Evolutionary conservation across 23 tunicate genomes (phyloP).

Genomic region (Trididemnum clinides): DNA sequence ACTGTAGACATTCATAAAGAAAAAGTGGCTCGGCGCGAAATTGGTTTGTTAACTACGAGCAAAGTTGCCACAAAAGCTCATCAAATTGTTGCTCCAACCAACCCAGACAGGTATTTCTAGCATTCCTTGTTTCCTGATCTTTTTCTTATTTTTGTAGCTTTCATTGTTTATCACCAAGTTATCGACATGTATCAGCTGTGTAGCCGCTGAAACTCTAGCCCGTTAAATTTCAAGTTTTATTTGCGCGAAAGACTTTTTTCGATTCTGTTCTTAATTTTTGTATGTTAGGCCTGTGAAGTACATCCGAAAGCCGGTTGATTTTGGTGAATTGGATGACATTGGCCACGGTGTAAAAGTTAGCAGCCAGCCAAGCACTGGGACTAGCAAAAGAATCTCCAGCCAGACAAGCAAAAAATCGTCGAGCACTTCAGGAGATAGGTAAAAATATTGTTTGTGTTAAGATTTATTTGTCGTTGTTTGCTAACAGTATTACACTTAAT

Average conservation of each 20-base stretch:
- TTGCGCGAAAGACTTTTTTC: too few relatives aligned
- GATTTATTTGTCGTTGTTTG: too few relatives aligned
- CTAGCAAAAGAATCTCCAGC: slow-evolving; percentile 31
- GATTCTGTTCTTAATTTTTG: too few relatives aligned
- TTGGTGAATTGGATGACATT: slow-evolving; percentile 85
- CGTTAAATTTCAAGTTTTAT: too few relatives aligned
- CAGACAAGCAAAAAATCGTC: slow-evolving; percentile 30
- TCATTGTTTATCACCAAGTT: background rate
- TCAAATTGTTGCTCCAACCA: slow-evolving; percentile 79
- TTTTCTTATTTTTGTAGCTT: background rate
- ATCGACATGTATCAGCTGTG: too few relatives aligned
- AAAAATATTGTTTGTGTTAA: background rate
- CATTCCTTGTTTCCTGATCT: too few relatives aligned
- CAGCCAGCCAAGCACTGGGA: slow-evolving; percentile 50
- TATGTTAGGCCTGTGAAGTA: slow-evolving; percentile 86
- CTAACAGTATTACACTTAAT: too few relatives aligned
- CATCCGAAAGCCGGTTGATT: slow-evolving; percentile 92
- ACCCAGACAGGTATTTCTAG: slow-evolving; percentile 68
- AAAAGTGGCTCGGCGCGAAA: slow-evolving; percentile 89
- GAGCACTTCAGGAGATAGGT: slow-evolving; percentile 1
- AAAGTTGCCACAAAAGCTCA: slow-evolving; percentile 62
- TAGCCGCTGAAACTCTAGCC: too few relatives aligned
- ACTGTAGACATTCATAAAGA: slow-evolving; percentile 98
- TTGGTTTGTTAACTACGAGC: slow-evolving; percentile 88
- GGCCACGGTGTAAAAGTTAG: slow-evolving; percentile 93